These are phyloP conservation scores for Echinarachnius parma DNA, from an alignment of 53 echinoderm and acorn worm species.

Conservation along the genomic window DNA sequence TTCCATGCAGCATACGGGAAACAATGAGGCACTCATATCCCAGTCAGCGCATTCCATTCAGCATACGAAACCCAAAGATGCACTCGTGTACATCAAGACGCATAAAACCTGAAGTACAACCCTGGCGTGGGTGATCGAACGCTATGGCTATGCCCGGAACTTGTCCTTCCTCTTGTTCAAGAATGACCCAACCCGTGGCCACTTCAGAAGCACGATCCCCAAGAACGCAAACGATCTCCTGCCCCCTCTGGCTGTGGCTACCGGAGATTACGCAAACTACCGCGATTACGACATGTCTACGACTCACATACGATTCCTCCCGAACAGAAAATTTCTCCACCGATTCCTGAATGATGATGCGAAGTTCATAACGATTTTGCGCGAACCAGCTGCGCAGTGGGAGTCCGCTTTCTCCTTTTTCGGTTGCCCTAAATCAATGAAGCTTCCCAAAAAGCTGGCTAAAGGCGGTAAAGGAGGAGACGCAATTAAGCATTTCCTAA, in stretches of 20 bases:
- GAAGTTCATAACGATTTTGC: constrained; percentile 17
- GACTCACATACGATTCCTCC: constrained; percentile 20
- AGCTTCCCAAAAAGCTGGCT: not conserved
- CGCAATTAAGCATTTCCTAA: not conserved
- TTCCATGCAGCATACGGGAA: too few relatives aligned
- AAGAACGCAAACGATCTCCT: not conserved
- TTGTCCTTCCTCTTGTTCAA: constrained; percentile 41
- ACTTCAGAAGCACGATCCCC: not conserved
- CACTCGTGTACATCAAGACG: constrained; percentile 45
- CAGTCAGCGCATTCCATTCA: too few relatives aligned
- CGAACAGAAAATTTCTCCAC: constrained; percentile 1
- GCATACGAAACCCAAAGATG: too few relatives aligned
- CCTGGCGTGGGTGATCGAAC: constrained; percentile 29
- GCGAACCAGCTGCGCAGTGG: constrained; percentile 36
- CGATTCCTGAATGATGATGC: constrained; percentile 13
- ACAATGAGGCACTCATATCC: too few relatives aligned
- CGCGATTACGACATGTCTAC: constrained; percentile 17
- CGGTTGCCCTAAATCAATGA: not conserved
- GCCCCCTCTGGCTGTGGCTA: not conserved
- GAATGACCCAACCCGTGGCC: constrained; percentile 19
- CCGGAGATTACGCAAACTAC: constrained; percentile 5
- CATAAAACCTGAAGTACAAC: constrained; percentile 59
- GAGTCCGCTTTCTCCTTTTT: constrained; percentile 40
- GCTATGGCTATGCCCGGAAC: constrained; percentile 29
- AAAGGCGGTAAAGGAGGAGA: not conserved